phyloP scores from a whole-genome alignment of 2,797 vertebrate genomes.

The Cossypha niveicapilla region DNA sequence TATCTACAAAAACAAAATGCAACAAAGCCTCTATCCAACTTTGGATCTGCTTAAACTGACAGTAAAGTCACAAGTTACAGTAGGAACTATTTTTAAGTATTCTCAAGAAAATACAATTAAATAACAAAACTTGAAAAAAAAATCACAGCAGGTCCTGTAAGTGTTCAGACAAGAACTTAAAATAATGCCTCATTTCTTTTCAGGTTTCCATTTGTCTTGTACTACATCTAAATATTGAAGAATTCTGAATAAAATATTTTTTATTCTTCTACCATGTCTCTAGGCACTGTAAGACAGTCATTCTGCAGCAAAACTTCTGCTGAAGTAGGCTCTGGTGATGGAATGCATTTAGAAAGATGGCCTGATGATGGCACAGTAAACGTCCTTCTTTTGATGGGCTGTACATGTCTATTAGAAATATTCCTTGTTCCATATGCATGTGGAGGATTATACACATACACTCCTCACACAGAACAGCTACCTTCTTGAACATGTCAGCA shows the following conservation, averaged over 20 bases:
- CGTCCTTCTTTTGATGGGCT: slow-evolving; percentile 32
- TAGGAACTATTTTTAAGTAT: background rate
- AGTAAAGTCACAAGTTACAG: background rate
- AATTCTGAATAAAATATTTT: background rate
- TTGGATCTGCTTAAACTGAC: background rate
- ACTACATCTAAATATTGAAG: background rate
- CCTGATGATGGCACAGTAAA: slow-evolving; percentile 50
- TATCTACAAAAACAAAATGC: background rate
- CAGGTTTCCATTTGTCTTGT: background rate
- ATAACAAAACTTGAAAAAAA: background rate
- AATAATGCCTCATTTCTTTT: background rate
- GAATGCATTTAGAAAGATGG: slow-evolving; percentile 54
- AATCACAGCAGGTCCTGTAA: background rate
- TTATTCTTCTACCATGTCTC: background rate
- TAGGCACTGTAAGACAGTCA: slow-evolving; percentile 8
- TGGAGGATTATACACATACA: slow-evolving; percentile 55
- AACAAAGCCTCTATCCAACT: background rate
- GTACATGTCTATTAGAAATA: slow-evolving; percentile 19
- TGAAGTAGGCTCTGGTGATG: background rate
- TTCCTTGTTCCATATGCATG: slow-evolving; percentile 28
- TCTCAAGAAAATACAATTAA: background rate
- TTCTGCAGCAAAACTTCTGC: slow-evolving; percentile 44
- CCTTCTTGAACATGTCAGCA: slow-evolving; percentile 65
- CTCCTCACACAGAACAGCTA: slow-evolving; percentile 42
- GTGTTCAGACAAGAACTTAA: background rate